Conservation (phyloP, 1,140 invertebrate genomes). For the Drosophila mojavensis region DNA sequence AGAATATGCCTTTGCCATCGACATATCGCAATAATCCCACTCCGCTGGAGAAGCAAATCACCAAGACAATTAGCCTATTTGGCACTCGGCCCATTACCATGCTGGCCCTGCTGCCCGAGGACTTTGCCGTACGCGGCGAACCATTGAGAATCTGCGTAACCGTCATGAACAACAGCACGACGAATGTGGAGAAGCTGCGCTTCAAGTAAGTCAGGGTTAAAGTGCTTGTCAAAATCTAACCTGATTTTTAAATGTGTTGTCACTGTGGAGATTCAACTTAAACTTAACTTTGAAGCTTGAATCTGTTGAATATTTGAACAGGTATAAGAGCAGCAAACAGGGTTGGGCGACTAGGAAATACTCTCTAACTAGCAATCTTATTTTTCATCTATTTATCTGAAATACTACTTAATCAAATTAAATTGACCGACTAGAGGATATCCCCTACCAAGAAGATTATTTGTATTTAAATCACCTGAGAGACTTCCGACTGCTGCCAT, state of each 20-base stretch:
- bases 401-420: too few species aligned
- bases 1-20: conserved; percentile 64
- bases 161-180: conserved; percentile 77
- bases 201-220: conserved; percentile 48
- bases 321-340: too few species aligned
- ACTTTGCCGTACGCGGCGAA: conserved; percentile 73
- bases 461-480: too few species aligned
- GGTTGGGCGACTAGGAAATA: too few species aligned
- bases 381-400: too few species aligned
- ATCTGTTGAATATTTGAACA: too few species aligned
- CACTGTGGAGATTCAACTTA: not conserved
- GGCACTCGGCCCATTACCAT: conserved; percentile 78
- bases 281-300: too few species aligned
- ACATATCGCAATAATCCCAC: conserved; percentile 57
- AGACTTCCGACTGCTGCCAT: not conserved
- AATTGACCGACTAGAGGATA: too few species aligned
- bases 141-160: conserved; percentile 78
- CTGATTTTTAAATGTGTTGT: not conserved
- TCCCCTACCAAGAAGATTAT: too few species aligned
- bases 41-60: conserved; percentile 76
- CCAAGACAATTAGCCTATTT: conserved; percentile 80
- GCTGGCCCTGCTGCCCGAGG: conserved; percentile 69
- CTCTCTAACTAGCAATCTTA: too few species aligned
- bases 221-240: conserved; percentile 13
- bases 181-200: conserved; percentile 80